A percentile compares a stretch with the other conserved stretches of the same genome.
Evolutionary conservation across 2,797 vertebrate species (phyloP).

Genomic region (Alfaro cultratus): DNA sequence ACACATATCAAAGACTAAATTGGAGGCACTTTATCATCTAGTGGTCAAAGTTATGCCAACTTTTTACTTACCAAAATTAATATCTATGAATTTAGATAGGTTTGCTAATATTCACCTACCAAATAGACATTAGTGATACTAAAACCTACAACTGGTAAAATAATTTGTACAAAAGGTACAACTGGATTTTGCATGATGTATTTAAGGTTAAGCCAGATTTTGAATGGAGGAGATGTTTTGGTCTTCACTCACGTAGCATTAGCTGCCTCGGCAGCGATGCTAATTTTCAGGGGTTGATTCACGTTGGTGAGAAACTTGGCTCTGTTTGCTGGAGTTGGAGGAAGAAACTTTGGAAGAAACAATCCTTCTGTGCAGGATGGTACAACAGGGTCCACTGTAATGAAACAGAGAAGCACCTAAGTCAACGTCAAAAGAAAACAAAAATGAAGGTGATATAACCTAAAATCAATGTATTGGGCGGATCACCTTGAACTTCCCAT

Average conservation of each 20-base stretch:
- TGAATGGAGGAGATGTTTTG: neutral
- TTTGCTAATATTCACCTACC: neutral
- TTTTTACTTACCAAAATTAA: neutral
- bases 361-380: conserved; percentile 49
- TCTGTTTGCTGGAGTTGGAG: conserved; percentile 50
- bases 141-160: neutral
- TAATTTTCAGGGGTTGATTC: conserved; percentile 32
- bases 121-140: neutral
- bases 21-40: neutral
- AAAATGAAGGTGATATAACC: neutral
- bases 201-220: neutral
- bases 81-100: neutral
- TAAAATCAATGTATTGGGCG: too few species aligned
- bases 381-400: conserved; percentile 35
- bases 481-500: too few species aligned
- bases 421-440: neutral
- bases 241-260: conserved; percentile 24
- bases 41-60: neutral
- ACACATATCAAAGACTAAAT: neutral
- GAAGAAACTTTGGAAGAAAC: conserved; percentile 51
- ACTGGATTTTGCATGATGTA: neutral
- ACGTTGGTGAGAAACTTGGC: conserved; percentile 20
- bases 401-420: neutral
- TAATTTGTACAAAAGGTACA: neutral
- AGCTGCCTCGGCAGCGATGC: conserved; percentile 24